Evolutionary conservation across 2,113 vertebrate genomes (phyloP), one percentile per base, ranked within the genome.

Genomic region (Sander lucioperca): DNA sequence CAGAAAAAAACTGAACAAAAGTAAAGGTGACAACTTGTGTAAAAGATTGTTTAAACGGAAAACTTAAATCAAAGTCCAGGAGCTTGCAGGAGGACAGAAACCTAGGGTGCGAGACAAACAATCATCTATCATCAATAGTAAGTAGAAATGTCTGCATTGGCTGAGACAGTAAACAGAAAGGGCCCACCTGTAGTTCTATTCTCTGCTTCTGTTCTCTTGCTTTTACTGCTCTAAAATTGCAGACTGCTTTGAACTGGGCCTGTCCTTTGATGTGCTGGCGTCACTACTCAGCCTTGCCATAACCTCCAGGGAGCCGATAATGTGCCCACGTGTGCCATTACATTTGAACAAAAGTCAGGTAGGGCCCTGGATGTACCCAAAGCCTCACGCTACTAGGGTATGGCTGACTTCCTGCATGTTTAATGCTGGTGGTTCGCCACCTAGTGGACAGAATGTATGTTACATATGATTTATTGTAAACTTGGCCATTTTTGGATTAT

Each of bases 121-220:
- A 91, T 91, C 86, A 88, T 88, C 81, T 88, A 68, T 91, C 83
- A 89, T 85, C 85, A 93, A 61, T 72, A 79, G 76, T 23, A 62
- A 86, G 83, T 70, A 83, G 69, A 86, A 78, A 86, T 68, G 64
- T 59, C 45, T 87, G 77, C 65, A 47, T 57, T 27, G 73, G 77
- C 77, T 15, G 77, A 54, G 62, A 33, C 51, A 12, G 73, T 30
- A 72, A 80, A 88, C 76, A 89, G 79, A 85, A 91, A 81, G 85
- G 78, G 86, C 84, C 88, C 92, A 91, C 93, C 91, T 93, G 91
- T 81, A 86, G 92, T 72, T 90, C 92, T 81, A 83, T 89, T 94
- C 86, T 83, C 75, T 79, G 76, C 75, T 36, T 85, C 80, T 81
- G 76, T 88, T 86, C 73, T 86, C 27, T 5, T 23, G 68, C 65